Evolutionary conservation across 2,888 invertebrate species (phyloP).

Genomic region (Tanytarsus gracilentus): DNA sequence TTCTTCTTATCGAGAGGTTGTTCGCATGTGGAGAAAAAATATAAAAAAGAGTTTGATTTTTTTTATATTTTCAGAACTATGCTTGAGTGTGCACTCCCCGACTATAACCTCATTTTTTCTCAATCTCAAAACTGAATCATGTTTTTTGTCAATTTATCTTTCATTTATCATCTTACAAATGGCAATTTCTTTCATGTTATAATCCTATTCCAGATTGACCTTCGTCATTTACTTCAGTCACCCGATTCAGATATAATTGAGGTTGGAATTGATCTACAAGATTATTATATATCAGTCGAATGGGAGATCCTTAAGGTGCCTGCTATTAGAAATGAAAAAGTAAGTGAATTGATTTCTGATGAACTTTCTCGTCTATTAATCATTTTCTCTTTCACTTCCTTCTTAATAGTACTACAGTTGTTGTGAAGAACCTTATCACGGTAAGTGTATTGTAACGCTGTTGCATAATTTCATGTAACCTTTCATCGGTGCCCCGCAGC

Average conservation of each 20-base stretch:
- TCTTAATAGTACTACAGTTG: background rate
- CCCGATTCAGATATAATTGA: slow-evolving; percentile 81
- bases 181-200: background rate
- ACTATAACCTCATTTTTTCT: no score
- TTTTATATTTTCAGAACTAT: no score
- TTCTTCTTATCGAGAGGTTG: no score
- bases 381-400: background rate
- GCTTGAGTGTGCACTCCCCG: no score
- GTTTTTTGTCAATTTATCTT: no score
- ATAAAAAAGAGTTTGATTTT: no score
- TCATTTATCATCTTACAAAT: background rate
- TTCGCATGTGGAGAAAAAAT: no score
- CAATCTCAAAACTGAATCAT: no score
- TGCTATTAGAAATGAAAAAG: slow-evolving; percentile 76
- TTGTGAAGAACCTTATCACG: no score
- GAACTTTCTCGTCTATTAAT: background rate
- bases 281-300: slow-evolving; percentile 94
- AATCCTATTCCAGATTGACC: slow-evolving; percentile 67
- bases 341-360: background rate
- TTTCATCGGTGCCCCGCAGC: no score
- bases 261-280: slow-evolving; percentile 84
- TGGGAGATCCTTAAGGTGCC: slow-evolving; percentile 96
- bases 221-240: slow-evolving; percentile 77
- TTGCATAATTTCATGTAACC: no score
- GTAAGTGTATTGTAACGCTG: no score